Conservation (phyloP, 1,140 invertebrate genomes). For the Drosophila kikkawai region DNA sequence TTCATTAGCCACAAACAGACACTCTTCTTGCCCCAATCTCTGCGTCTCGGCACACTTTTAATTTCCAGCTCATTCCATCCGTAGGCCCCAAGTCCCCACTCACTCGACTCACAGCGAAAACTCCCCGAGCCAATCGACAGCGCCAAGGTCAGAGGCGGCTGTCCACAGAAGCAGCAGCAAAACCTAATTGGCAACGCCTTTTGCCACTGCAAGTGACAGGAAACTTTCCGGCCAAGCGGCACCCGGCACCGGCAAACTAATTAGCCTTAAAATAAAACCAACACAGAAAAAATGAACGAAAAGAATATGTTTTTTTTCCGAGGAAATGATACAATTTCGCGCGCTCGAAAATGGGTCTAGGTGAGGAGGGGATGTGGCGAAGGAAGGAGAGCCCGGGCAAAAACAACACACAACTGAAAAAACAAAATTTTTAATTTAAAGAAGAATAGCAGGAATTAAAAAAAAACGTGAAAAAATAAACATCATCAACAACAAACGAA, state of each 20-base stretch:
- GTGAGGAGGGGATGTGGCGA: neutral
- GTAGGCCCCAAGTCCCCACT: constrained; percentile 7
- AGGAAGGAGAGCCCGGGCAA: constrained; percentile 4
- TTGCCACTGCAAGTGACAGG: constrained; percentile 78
- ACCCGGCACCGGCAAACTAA: constrained; percentile 66
- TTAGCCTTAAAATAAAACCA: constrained; percentile 70
- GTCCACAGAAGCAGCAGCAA: constrained; percentile 28
- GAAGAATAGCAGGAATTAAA: constrained; percentile 32
- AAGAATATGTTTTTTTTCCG: constrained; percentile 62
- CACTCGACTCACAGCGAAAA: constrained; percentile 7
- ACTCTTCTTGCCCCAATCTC: constrained; percentile 4
- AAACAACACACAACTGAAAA: constrained; percentile 58
- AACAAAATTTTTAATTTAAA: constrained; percentile 74
- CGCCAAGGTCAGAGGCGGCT: constrained; percentile 52
- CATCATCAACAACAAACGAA: constrained; percentile 39
- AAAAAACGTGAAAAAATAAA: constrained; percentile 39
- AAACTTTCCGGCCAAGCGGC: constrained; percentile 60
- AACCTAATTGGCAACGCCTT: constrained; percentile 78
- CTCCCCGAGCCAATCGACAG: constrained; percentile 49
- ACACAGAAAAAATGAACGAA: constrained; percentile 37
- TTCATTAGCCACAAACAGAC: constrained; percentile 17
- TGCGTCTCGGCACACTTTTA: constrained; percentile 29
- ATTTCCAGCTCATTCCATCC: constrained; percentile 47
- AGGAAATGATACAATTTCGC: constrained; percentile 80
- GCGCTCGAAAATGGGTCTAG: constrained; percentile 43